Base-by-base conservation (phyloP, 1,140 invertebrate species). In the Hyles vespertilio region DNA sequence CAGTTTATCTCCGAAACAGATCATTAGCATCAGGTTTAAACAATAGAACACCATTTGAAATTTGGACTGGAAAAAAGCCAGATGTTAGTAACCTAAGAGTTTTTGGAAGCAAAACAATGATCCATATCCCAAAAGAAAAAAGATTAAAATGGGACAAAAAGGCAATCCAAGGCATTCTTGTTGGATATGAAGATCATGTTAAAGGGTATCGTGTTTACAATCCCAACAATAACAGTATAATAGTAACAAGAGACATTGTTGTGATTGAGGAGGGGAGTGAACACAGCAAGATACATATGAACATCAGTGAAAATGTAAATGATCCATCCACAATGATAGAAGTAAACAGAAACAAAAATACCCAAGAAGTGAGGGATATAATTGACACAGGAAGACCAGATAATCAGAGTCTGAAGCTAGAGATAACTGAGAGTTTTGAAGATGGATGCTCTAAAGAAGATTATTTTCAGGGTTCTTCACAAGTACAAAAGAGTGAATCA, bases 1-100 rank as follows among this genome's bases (percentile, higher is more conserved):
- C 81, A 7, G 67, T 64, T 5, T 84, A 84, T 60, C 55, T 87
- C 6, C 64, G 70, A 43, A 89, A 89, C 12, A 51, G 45, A 5
- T 47, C 10, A 5, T 9, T 52, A 22, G 72, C 61, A 44, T 70
- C 78, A 40, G 36, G 49, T 67, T 36, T 71, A 76, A 61, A 47
- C 69, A 50, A 46, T 22, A 45, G 12, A 5, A 55, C 53, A 8
- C 12, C 43, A 32, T 55, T 8, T 46, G 43, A 46, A 46, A 11
- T 55, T 46, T 82, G 74, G 77, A 61, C 57, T 43, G 63, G 65
- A 9, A 44, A 32, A 10, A 70, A 61, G 46, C 65, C 61, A 12
- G 54, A 81, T 54, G 32, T 89, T 5, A 60, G 61, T 12, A 61
- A 89, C 65, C 49, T 90, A 3, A 43, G 58, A 55, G 36, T 78